Conservation (phyloP, 2,113 vertebrate species). For the Atractosteus spatula region DNA sequence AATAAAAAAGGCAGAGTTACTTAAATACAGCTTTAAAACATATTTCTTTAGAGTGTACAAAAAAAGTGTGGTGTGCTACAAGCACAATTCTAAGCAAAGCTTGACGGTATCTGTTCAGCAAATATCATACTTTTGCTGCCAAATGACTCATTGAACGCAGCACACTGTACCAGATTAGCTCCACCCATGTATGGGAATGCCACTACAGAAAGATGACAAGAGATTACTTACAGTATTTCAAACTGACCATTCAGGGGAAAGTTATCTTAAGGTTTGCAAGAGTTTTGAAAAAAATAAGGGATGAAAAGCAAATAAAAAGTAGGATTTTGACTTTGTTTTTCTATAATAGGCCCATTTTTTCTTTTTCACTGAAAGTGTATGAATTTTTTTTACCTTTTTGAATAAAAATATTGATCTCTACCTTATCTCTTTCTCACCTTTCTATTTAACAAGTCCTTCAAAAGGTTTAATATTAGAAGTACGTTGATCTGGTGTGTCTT, state of each 20-base stretch:
- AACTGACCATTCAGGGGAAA: too few relatives aligned
- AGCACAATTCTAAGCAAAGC: background rate
- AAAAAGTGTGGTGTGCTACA: background rate
- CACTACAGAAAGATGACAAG: background rate
- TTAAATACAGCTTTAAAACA: background rate
- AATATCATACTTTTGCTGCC: background rate
- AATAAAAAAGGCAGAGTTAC: slow-evolving; percentile 3
- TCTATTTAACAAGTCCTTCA: background rate
- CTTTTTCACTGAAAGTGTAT: background rate
- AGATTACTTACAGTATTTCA: background rate
- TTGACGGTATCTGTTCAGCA: background rate
- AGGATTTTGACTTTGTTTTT: background rate
- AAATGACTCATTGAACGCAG: background rate
- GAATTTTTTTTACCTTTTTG: background rate
- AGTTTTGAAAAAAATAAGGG: background rate
- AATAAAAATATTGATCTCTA: background rate
- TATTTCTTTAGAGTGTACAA: background rate
- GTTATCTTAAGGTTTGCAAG: background rate
- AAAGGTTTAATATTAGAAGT: background rate
- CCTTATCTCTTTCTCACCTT: background rate
- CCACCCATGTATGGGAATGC: background rate
- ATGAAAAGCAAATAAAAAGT: background rate
- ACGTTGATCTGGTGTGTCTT: too few relatives aligned
- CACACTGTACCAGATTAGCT: background rate
- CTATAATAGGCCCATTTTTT: background rate